These are phyloP conservation scores for Machimus atricapillus DNA, from an alignment of 2,888 invertebrate species.

Conservation along the genomic window DNA sequence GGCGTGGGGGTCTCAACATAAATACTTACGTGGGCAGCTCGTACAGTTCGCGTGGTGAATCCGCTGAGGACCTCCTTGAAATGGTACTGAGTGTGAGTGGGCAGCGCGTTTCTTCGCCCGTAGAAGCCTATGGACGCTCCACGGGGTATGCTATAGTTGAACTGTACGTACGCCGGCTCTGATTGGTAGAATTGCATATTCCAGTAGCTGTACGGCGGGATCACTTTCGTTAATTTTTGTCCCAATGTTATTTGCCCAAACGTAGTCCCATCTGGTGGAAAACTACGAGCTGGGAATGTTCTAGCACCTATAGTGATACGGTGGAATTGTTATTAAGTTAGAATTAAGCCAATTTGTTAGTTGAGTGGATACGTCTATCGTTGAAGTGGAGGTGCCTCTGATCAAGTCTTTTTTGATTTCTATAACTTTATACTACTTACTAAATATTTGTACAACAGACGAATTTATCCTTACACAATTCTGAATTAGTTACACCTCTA, in stretches of 20 bases:
- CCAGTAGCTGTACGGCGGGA: constrained; percentile 95
- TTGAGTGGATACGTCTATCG: background rate
- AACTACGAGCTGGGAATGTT: constrained; percentile 87
- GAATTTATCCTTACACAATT: background rate
- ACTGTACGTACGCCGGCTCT: constrained; percentile 91
- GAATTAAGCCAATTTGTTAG: constrained; percentile 42
- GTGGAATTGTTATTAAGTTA: constrained; percentile 47
- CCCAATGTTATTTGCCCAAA: constrained; percentile 90
- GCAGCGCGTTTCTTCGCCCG: constrained; percentile 90
- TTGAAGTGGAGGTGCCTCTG: background rate
- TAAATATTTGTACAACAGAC: background rate
- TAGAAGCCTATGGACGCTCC: constrained; percentile 95
- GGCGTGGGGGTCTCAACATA: no score
- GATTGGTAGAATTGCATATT: constrained; percentile 97
- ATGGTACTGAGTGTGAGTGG: constrained; percentile 96
- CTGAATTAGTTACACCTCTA: no score
- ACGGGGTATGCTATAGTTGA: constrained; percentile 91
- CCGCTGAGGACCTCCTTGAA: constrained; percentile 92
- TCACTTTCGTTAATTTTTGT: constrained; percentile 85
- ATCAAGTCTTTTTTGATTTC: background rate
- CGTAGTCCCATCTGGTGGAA: constrained; percentile 91
- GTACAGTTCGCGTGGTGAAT: constrained; percentile 82
- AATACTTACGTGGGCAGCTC: constrained; percentile 85
- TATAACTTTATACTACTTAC: background rate
- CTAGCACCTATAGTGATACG: constrained; percentile 72